Base-by-base conservation (phyloP, 2,888 invertebrate species). In the Cryptocheilus praepositus region DNA sequence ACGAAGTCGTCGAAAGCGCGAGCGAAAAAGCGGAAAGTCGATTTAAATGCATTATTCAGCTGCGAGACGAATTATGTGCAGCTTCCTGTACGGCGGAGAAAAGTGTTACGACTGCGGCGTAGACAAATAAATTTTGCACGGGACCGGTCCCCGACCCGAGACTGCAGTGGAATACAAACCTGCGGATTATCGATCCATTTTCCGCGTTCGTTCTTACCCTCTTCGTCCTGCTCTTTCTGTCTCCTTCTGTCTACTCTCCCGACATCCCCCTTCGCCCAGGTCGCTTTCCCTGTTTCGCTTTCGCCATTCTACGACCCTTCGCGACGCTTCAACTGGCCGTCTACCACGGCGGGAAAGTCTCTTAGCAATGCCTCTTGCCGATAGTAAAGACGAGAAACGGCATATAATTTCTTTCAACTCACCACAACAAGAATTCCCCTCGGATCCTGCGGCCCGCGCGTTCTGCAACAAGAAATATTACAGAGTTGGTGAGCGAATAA, bases 121-220 rank as follows among this genome's bases (percentile, higher is more conserved):
- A 77, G 77, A 77, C 76, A 67, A 71, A 76, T 77, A 74, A 74
- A 77, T 77, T 77, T 70, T 68, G 53, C 36, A 69, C 57, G 49
- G 49, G 55, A 61, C 25, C 16, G 67, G 43, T 64, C 62, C 67
- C 43, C 28, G 46, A 49, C 56, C 67, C 44, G 67, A 25, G 55
- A 58, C 68, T 60, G 67, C 64, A 22, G 44, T 43, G 67, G 64
- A 61, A 73, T 72, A 68, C 63, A 76, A 75, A 76, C 76, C 70
- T 61, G 67, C 66, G 75, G 68, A 74, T 70, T 76, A 76, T 76
- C 72, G 76, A 76, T 67, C 76, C 66, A 61, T 44, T 58, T 71
- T 68, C 54, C 52, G 13, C 21, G 16, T 52, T 52, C 52, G 15
- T 52, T 52, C 36, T 7, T 11, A 7, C 36, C 11, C 52, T 52